Base-by-base conservation (phyloP, 2,797 vertebrate species). In the Dicrostonyx torquatus region DNA sequence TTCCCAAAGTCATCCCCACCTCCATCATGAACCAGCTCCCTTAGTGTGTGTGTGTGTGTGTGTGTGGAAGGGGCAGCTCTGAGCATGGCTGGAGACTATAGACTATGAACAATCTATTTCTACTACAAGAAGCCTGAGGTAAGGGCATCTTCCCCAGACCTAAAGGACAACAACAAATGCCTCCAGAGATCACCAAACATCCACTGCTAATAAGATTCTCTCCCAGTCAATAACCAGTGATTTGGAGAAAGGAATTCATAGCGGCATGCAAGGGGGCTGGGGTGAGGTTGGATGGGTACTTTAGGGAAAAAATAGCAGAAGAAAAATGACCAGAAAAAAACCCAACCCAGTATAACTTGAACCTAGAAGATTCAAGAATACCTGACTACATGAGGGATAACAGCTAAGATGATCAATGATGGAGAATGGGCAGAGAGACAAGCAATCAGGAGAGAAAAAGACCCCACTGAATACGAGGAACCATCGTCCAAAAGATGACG, bases 1-100 rank as follows among this genome's bases (percentile, higher is more conserved):
- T 85, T 84, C 70, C 87, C 68, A 34, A 2, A 50, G 50, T 94
- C 0, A 1, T 53, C 62, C 18, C 6, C 6, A 3, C 0, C 18
- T 17, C 45, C 24, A 24, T 73, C 26, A 15, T 2, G 17, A 50
- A 58, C 18, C 37, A n/a, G 55, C 17, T 50, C 20, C 43, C 48
- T 31, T 14, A 29, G 6, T 4, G 85, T 76, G 14, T 5, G 0
- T 4, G 17, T 4, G 0, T 4, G 17, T 60, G 5, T 3, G 84
- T 68, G 14, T 4, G 0, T 4, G 13, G 1, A 24, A 22, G 43
- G 45, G 60, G 60, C 24, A 18, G 11, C 20, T 37, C 26, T 1
- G 26, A 1, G 50, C 48, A 2, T 0, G 4, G 6, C 0, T 4
- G 14, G 50, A 14, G 8, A 15, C 18, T 8, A 29, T 9, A 14